A percentile compares a stretch with the other conserved stretches of the same genome.
phyloP scores from a whole-genome alignment of 2,888 invertebrate genomes.

The Epinotia bilunana region DNA sequence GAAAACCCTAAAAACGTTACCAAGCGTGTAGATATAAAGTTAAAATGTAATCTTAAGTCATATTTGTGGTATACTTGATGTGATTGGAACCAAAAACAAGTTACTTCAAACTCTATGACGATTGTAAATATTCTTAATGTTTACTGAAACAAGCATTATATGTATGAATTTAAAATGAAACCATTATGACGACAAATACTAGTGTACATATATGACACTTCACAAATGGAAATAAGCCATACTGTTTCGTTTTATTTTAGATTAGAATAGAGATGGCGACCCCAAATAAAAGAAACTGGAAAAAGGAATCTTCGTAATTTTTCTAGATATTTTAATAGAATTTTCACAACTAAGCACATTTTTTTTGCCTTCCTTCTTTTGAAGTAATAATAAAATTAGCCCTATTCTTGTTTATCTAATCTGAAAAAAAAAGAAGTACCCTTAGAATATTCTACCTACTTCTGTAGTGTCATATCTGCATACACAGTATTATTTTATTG shows the following conservation, averaged over 20 bases:
- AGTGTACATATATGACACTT: conserved; percentile 1
- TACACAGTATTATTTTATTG: conserved; percentile 11
- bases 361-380: too few relatives aligned
- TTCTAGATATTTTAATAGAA: too few relatives aligned
- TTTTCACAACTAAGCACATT: too few relatives aligned
- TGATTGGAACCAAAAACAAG: conserved; percentile 81
- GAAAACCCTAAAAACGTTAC: conserved; percentile 48
- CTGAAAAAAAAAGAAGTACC: neutral
- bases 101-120: conserved; percentile 58
- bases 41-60: conserved; percentile 58
- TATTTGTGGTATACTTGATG: conserved; percentile 79
- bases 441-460: neutral
- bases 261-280: too few relatives aligned
- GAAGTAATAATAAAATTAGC: too few relatives aligned
- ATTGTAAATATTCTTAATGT: conserved; percentile 41
- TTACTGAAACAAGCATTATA: conserved; percentile 19
- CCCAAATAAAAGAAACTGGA: too few relatives aligned
- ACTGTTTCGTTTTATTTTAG: neutral
- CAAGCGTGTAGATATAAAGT: conserved; percentile 68
- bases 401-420: too few relatives aligned
- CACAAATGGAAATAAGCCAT: neutral
- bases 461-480: neutral
- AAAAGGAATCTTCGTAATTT: too few relatives aligned
- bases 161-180: conserved; percentile 22
- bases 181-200: conserved; percentile 7